Percentiles rank a stretch among this genome's conserved stretches.
Evolutionary conservation across 2,113 vertebrate species (phyloP).

Genomic region (Pardalotus punctatus): DNA sequence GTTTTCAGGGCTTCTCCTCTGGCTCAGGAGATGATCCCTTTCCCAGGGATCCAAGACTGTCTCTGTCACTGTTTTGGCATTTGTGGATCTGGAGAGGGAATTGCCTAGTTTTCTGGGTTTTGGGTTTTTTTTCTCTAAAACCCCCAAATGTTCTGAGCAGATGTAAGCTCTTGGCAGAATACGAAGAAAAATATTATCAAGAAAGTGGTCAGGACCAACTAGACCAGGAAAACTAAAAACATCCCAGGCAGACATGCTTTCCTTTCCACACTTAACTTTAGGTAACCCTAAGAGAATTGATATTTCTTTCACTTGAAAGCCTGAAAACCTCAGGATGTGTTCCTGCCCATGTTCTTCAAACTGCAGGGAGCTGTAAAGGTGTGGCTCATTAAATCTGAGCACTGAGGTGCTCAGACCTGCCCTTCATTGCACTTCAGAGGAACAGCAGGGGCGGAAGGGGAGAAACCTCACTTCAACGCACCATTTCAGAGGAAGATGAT

Average conservation of each 20-base stretch:
- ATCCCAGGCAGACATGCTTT: background rate
- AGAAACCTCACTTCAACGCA: background rate
- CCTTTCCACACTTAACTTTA: background rate
- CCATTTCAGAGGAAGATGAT: background rate
- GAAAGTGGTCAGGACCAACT: background rate
- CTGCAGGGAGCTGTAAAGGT: background rate
- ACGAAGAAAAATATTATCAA: background rate
- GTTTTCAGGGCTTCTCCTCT: background rate
- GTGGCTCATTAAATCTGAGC: background rate
- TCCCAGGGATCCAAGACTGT: background rate
- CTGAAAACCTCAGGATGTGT: background rate
- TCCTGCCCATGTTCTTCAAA: background rate
- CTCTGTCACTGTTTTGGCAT: background rate
- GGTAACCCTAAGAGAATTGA: background rate
- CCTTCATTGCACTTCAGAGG: background rate
- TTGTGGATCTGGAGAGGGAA: fast-evolving
- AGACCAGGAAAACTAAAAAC: background rate
- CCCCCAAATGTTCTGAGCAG: fast-evolving
- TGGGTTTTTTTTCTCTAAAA: background rate
- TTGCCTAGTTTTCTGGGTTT: background rate
- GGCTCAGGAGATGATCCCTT: background rate
- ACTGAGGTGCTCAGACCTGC: background rate
- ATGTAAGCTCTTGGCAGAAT: background rate
- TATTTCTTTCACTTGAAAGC: background rate
- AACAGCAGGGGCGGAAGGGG: background rate